Base-by-base conservation (phyloP, 2,113 vertebrate species). In the Poeciliopsis retropinna region DNA sequence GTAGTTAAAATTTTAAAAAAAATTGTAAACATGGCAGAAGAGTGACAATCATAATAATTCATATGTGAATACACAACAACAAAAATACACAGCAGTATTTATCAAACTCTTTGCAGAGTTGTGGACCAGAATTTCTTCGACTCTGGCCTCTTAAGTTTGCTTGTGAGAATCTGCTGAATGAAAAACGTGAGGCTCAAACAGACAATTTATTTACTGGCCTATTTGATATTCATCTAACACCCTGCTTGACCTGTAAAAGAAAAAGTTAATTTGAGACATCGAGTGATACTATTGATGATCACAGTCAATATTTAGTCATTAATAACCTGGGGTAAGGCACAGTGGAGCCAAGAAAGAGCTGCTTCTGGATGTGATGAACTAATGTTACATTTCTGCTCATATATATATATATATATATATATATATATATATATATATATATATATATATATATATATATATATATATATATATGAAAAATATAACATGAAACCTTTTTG, bases 251-350 rank as follows among this genome's bases (percentile, higher is more conserved):
- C 71, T 27, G 41, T 17, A 44, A 65, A 44, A 28, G 41, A 73
- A 73, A 73, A 65, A 54, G 62, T 54, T 73, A 1, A 65, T 54
- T 32, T 73, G 62, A 65, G 30, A 60, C 47, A 74, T 66, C 28
- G 72, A 66, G 63, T 73, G 39, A 70, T 41, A 47, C 34, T 25
- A 64, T 27, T 29, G 62, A 62, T 73, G 15, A 63, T 76, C 29
- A 65, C 39, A 64, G 44, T 27, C 47, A 9, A 74, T 64, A 75
- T 41, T 63, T n/a, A 54, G 7, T 75, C 60, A 78, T 28, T 60
- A 57, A 73, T 34, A 76, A 70, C 2, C 64, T 32, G 25, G n/a
- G 63, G 13, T 72, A 32, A 64, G 27, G n/a, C 11, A 47, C 0
- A 22, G 22, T 31, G 7, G 19, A 75, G 44, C 30, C 31, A 47